Evolutionary conservation across 1,140 invertebrate genomes (phyloP).

Genomic region (Nasonia giraulti): DNA sequence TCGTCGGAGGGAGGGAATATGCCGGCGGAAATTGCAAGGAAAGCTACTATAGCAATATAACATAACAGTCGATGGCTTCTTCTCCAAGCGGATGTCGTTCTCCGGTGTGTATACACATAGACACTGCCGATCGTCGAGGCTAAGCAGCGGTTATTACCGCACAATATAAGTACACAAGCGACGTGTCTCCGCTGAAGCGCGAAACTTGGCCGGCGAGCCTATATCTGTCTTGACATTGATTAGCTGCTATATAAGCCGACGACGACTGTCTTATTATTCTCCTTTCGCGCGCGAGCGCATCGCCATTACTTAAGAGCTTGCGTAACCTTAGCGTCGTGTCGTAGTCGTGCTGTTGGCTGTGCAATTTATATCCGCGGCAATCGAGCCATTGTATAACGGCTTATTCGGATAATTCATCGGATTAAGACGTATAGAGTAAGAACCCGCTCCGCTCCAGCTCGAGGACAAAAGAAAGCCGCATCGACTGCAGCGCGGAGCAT

Average conservation of each 20-base stretch:
- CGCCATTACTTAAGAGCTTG: background rate
- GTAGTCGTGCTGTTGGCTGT: background rate
- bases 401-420: background rate
- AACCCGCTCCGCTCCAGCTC: too few relatives aligned
- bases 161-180: background rate
- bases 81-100: background rate
- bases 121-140: background rate
- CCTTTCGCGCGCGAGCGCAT: too few relatives aligned
- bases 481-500: too few relatives aligned
- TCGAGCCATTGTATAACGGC: background rate
- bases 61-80: background rate
- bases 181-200: background rate
- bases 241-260: background rate
- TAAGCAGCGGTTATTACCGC: background rate
- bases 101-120: background rate
- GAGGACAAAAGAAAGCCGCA: too few relatives aligned
- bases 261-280: background rate
- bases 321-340: background rate
- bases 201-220: background rate
- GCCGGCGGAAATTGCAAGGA: background rate
- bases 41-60: background rate
- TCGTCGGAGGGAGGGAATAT: background rate
- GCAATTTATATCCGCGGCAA: background rate
- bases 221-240: conserved; percentile 4
- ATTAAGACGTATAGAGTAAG: too few relatives aligned